Conservation (phyloP, 1,140 invertebrate genomes). For the Drosophila elegans region DNA sequence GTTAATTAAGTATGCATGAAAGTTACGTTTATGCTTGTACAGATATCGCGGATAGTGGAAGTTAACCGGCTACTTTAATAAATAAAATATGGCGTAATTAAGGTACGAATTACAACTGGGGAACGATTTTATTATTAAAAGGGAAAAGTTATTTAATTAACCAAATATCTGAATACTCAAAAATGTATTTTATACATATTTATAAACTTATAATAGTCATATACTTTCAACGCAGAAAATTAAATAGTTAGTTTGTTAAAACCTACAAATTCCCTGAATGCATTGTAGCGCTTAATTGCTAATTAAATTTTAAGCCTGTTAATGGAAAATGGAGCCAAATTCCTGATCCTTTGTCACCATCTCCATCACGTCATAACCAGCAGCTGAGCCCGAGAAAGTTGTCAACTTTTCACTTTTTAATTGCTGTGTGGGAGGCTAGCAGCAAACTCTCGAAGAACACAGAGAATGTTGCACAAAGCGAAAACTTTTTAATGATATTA, state of each 20-base stretch:
- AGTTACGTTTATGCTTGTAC: not conserved
- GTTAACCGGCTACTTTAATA: constrained; percentile 1
- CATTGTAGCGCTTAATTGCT: not conserved
- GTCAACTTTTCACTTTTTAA: constrained; percentile 66
- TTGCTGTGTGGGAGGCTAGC: constrained; percentile 50
- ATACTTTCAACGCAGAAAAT: too few species aligned
- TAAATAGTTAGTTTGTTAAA: not conserved
- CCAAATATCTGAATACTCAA: too few species aligned
- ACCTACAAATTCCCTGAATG: not conserved
- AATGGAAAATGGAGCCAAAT: not conserved
- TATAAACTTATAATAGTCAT: too few species aligned
- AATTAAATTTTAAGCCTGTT: constrained; percentile 6
- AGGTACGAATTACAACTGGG: not conserved
- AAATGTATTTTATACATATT: too few species aligned
- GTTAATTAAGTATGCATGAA: constrained; percentile 27
- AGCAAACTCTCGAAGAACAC: constrained; percentile 36
- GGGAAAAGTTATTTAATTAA: too few species aligned
- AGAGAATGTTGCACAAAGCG: constrained; percentile 61
- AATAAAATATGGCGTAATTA: not conserved
- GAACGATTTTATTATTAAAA: too few species aligned
- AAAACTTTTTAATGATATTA: constrained; percentile 79
- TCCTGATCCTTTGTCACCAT: not conserved
- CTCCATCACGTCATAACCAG: not conserved
- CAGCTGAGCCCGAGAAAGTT: constrained; percentile 42
- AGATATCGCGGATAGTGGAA: not conserved